Evolutionary conservation across 2,797 vertebrate genomes (phyloP), one percentile per base, ranked within the genome.

Genomic region (Ceyx erithaca): DNA sequence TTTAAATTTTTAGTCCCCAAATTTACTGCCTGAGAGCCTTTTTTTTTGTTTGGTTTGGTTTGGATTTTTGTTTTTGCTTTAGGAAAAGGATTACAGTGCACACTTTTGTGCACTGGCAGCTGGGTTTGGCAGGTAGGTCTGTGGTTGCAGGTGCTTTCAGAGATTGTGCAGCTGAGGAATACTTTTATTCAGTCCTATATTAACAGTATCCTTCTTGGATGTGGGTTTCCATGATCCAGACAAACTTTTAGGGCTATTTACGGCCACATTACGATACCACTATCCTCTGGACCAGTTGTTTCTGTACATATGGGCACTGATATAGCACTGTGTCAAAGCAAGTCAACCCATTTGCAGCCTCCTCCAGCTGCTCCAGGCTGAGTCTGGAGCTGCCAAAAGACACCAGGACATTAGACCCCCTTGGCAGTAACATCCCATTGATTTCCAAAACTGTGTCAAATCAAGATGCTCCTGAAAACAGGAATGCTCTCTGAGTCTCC

Each of bases 231-330:
- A 20, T 48, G 14, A 46, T 21, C 14, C 28, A 48, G 12, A 12
- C 2, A 0, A 49, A 17, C 54, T 72, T 90, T 70, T 46, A 31
- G n/a, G 49, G 33, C 8, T 68, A 4, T 69, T 76, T 63, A 12
- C 2, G 1, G 28, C 26, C 22, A 20, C 20, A 1, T 78, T 67
- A 37, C 0, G 0, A n/a, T 51, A 54, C 17, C 40, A 63, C 12
- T 1, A 0, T 73, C 15, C 22, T 62, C 33, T 64, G 54, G n/a
- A 19, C n/a, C 1, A 1, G 4, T 5, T 28, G 9, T 41, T 28
- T 79, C 14, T 68, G 48, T 35, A 35, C 14, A 31, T 21, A 4
- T 1, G 5, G 51, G 30, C 33, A 26, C 55, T 3, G 2, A 10
- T 52, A 46, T 48, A 46, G 33, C 43, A 4, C 57, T n/a, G 22